Base-by-base conservation (phyloP, 2,888 invertebrate genomes). In the Chrysopilus asiliformis region DNA sequence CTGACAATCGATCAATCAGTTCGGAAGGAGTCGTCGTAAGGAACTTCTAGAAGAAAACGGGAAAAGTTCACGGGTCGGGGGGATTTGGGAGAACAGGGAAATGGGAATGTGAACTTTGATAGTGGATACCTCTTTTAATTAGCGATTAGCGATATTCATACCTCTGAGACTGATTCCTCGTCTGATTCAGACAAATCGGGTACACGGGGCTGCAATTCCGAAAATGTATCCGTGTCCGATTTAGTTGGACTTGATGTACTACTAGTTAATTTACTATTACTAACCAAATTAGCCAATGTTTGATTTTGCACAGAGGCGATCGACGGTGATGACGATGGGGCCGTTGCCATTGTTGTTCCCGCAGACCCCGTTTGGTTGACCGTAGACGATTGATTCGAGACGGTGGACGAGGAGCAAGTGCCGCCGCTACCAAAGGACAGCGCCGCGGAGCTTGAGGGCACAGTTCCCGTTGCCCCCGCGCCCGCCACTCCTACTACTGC, bases 111-210 rank as follows among this genome's bases (percentile, higher is more conserved):
- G 14, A 26, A 26, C 6, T 5, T n/a, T n/a, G n/a, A n/a, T n/a
- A n/a, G n/a, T n/a, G n/a, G n/a, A n/a, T n/a, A n/a, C n/a, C n/a
- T n/a, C n/a, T n/a, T n/a, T n/a, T n/a, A n/a, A n/a, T n/a, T n/a
- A n/a, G n/a, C n/a, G n/a, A n/a, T n/a, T n/a, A n/a, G n/a, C n/a
- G n/a, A 38, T 41, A 38, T 40, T 58, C 68, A 76, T 79, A 91
- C 90, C 86, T 90, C 90, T 58, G 89, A 90, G 65, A 86, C 86
- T 68, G 90, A 90, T 66, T 90, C 91, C 69, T 90, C 90, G 67
- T 91, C 91, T 66, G 89, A 90, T 72, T 87, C 90, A 58, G 90
- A 90, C 65, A 89, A 79, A 72, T 89, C 89, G 67, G 85, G 82
- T 73, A 86, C 85, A 71, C 82, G 81, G 61, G 81, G 79, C 64